Percentiles rank a stretch among this genome's conserved stretches.
phyloP scores from a whole-genome alignment of 1,140 invertebrate species.

The Saccostrea glomerata region DNA sequence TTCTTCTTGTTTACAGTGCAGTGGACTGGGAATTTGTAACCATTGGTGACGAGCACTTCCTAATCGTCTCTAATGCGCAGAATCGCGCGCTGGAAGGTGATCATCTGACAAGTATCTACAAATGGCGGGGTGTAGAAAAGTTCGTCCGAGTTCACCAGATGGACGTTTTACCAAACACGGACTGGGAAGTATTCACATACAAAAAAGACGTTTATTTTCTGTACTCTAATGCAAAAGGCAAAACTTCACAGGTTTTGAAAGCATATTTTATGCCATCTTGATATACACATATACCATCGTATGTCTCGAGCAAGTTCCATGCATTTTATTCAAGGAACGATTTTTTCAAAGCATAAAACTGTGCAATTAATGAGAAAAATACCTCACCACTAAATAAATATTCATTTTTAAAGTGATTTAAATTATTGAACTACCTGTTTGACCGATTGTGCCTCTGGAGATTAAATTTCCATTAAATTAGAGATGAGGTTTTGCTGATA shows the following conservation, averaged over 20 bases:
- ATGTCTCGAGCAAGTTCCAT: background rate
- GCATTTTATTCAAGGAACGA: background rate
- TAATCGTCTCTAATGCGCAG: conserved; percentile 76
- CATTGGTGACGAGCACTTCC: conserved; percentile 73
- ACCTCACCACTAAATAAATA: background rate
- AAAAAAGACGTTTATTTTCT: conserved; percentile 69
- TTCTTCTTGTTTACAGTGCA: conserved; percentile 66
- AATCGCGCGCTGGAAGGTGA: conserved; percentile 66
- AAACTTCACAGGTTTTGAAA: conserved; percentile 71
- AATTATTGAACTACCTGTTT: too few species aligned
- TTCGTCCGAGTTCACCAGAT: conserved; percentile 76
- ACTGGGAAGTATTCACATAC: conserved; percentile 74
- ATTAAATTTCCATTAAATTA: too few species aligned
- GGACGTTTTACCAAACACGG: conserved; percentile 71
- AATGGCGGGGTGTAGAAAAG: conserved; percentile 76
- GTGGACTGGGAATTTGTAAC: conserved; percentile 77
- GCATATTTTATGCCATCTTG: conserved; percentile 50
- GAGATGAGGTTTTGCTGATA: too few species aligned
- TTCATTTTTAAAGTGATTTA: background rate
- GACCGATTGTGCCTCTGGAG: too few species aligned
- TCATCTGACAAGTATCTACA: conserved; percentile 69
- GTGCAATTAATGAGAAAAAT: background rate
- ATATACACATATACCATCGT: background rate
- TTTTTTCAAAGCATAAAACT: background rate
- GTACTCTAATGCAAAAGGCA: conserved; percentile 72